Conservation (phyloP, 1,140 invertebrate genomes). For the Gonatopus flavifemur region DNA sequence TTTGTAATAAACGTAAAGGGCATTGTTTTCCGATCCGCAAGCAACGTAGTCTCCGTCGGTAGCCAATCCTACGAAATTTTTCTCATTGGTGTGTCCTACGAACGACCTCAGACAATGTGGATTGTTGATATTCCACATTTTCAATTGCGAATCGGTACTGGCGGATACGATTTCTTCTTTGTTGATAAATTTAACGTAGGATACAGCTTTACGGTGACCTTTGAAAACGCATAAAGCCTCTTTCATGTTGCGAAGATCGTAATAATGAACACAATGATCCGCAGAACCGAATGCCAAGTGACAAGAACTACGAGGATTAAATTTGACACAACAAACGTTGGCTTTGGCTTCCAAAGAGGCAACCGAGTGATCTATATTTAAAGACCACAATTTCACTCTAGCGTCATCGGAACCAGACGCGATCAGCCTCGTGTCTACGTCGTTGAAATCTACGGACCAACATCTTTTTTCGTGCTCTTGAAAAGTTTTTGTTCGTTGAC, state of each 20-base stretch:
- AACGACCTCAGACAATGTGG: conserved; percentile 84
- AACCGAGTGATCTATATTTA: conserved; percentile 85
- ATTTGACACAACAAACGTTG: conserved; percentile 96
- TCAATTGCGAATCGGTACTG: conserved; percentile 92
- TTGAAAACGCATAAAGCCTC: conserved; percentile 83
- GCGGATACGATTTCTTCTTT: conserved; percentile 89
- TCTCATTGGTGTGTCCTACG: conserved; percentile 93
- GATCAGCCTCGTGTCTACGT: conserved; percentile 85
- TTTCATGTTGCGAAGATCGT: conserved; percentile 86
- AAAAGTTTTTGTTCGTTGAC: conserved; percentile 72
- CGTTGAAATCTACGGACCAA: conserved; percentile 97
- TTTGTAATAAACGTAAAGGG: conserved; percentile 92
- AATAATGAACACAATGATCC: conserved; percentile 96
- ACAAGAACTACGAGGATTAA: conserved; percentile 85
- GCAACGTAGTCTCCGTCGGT: conserved; percentile 94
- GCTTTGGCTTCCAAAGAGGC: conserved; percentile 87
- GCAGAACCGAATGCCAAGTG: conserved; percentile 94
- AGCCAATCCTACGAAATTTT: conserved; percentile 96
- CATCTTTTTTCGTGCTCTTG: conserved; percentile 95
- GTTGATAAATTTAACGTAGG: conserved; percentile 94
- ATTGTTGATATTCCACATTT: conserved; percentile 88
- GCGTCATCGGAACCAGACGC: conserved; percentile 95
- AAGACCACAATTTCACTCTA: conserved; percentile 91
- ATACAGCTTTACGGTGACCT: conserved; percentile 93
- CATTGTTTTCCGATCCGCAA: conserved; percentile 95